Evolutionary conservation across 2,113 vertebrate genomes (phyloP).

Genomic region (Rhabdornis inornatus): DNA sequence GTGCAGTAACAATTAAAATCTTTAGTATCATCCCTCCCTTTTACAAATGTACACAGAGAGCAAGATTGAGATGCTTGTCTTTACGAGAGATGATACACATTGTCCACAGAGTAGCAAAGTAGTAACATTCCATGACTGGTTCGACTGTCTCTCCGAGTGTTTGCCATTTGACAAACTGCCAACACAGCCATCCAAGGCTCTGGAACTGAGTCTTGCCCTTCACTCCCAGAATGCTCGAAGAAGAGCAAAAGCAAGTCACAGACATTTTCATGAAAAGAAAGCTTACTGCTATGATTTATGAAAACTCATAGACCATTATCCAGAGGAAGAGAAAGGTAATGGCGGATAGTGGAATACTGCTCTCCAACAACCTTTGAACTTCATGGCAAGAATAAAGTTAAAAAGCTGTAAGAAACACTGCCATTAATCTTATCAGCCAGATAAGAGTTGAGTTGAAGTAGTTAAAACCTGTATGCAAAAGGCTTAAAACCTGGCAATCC

Average conservation of each 20-base stretch:
- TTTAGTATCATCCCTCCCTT: neutral
- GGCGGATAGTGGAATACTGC: neutral
- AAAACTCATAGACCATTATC: neutral
- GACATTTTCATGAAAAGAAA: neutral
- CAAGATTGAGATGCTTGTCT: neutral
- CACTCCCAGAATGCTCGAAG: neutral
- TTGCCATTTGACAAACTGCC: neutral
- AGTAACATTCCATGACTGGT: neutral
- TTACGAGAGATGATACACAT: neutral
- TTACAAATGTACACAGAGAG: neutral
- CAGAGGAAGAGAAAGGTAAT: neutral
- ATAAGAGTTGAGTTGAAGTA: neutral
- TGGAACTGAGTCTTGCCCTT: neutral
- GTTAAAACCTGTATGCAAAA: neutral
- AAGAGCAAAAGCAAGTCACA: neutral
- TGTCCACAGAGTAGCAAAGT: neutral
- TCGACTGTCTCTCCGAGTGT: neutral
- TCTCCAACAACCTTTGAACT: constrained; percentile 9
- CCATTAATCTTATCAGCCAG: constrained; percentile 61
- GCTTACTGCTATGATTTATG: neutral
- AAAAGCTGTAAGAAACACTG: constrained; percentile 27
- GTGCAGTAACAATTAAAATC: neutral
- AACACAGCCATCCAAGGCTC: neutral
- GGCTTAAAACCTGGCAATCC: neutral
- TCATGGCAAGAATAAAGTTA: neutral